Evolutionary conservation across 2,113 vertebrate genomes (phyloP).

Genomic region (Neopipo cinnamomea): DNA sequence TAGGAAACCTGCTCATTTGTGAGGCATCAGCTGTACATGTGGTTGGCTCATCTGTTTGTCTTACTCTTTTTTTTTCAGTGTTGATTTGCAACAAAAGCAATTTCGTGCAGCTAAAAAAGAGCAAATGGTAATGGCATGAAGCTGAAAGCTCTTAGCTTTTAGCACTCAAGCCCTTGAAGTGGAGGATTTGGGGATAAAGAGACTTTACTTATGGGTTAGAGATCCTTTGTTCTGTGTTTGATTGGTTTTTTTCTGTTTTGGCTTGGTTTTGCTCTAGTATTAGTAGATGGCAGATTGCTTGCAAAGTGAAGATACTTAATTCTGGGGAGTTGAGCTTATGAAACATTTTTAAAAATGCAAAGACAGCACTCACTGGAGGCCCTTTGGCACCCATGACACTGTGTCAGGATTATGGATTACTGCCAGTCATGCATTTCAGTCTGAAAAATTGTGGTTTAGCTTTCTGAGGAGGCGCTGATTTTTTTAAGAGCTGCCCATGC

Average conservation of each 20-base stretch:
- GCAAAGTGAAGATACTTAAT: neutral
- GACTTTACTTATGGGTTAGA: neutral
- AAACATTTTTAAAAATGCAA: slow-evolving; percentile 36
- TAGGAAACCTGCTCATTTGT: neutral
- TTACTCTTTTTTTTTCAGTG: neutral
- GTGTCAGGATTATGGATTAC: slow-evolving; percentile 56
- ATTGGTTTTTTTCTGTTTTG: neutral
- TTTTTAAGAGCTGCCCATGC: neutral
- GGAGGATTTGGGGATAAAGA: neutral
- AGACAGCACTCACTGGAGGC: slow-evolving; percentile 41
- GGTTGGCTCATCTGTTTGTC: neutral
- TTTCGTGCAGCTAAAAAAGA: neutral
- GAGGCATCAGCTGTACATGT: neutral
- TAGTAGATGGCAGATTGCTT: neutral
- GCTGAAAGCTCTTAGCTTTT: slow-evolving; percentile 41
- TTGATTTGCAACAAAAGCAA: neutral
- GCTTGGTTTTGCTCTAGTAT: neutral
- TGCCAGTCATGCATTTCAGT: slow-evolving; percentile 11
- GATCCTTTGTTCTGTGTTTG: slow-evolving; percentile 18
- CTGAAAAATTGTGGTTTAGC: slow-evolving; percentile 8
- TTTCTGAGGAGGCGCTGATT: neutral
- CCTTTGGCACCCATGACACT: slow-evolving; percentile 4
- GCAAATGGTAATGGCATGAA: neutral
- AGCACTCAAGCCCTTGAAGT: neutral
- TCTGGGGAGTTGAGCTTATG: neutral